phyloP scores from a whole-genome alignment of 35 echinoderm and acorn worm species.

The Holothuria glaberrima region DNA sequence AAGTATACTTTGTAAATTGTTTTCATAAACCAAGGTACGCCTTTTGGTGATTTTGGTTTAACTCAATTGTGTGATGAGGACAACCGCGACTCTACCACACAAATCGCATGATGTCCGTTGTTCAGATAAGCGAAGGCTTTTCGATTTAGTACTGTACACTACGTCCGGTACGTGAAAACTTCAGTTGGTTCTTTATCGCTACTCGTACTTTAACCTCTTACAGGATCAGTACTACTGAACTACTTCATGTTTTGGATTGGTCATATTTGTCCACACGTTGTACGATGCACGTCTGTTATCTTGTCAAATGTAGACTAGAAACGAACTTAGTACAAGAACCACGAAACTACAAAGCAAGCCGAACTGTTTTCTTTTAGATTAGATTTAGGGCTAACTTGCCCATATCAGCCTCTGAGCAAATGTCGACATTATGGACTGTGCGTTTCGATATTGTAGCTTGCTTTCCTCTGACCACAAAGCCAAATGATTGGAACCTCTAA shows the following conservation, averaged over 20 bases:
- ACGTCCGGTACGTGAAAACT: too few species aligned
- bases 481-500: not conserved
- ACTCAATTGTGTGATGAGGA: too few species aligned
- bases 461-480: not conserved
- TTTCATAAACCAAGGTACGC: too few species aligned
- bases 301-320: conserved; percentile 5
- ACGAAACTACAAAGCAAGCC: conserved; percentile 37
- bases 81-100: too few species aligned
- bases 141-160: too few species aligned
- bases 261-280: conserved; percentile 7
- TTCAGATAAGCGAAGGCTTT: too few species aligned
- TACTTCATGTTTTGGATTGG: conserved; percentile 26
- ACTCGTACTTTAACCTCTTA: too few species aligned
- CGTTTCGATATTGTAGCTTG: not conserved
- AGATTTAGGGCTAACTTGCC: not conserved
- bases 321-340: conserved; percentile 17
- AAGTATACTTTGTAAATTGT: too few species aligned
- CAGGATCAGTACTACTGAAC: too few species aligned
- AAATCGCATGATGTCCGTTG: too few species aligned
- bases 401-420: not conserved
- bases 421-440: not conserved
- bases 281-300: conserved; percentile 28
- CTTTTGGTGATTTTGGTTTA: too few species aligned
- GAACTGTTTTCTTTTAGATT: conserved; percentile 38
- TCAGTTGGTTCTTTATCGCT: too few species aligned